Evolutionary conservation across 2,797 vertebrate genomes (phyloP), one percentile per base, ranked within the genome.

Genomic region (Choloepus didactylus): DNA sequence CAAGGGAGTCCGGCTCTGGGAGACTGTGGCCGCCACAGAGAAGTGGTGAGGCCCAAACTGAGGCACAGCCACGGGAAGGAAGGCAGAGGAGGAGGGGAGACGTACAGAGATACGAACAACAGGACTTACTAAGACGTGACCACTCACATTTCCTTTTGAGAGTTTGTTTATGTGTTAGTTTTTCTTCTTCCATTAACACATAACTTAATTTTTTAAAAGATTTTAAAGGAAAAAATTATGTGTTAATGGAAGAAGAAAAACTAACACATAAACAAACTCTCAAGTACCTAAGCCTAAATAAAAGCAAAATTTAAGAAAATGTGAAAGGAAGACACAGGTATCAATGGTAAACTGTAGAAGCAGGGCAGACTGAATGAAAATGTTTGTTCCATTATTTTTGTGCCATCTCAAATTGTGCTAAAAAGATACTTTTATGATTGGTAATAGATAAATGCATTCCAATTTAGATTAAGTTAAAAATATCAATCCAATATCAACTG

Each of bases 401-500:
- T 60, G 79, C 56, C 25, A 38, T 9, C 25, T 60, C 67, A 54
- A 27, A 82, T 76, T 79, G 3, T 89, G 46, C 76, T 76, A 86
- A 89, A 95, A 9, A 93, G 88, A 70, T 29, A 70, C 73, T 82
- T 96, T 87, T 66, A 80, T 94, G 46, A 89, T 60, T 79, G 62
- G 76, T 35, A 95, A 66, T 16, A 76, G 72, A 96, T 54, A 44
- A 0, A 2, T 12, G 3, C 2, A 77, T 96, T 95, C 77, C 27
- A 8, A 77, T 95, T 91, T 85, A 90, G 60, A 92, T 96, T 90
- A 93, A 96, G 91, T 62, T 73, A 92, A 96, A 97, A 96, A 87
- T 70, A 96, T 84, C 35, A 88, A 64, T 18, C 18, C 54, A 56
- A 56, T 56, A 49, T 91, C 73, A 56, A 59, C 35, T 89, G 64